These are phyloP conservation scores for Penaeus vannamei DNA, from an alignment of 1,140 invertebrate genomes.

Conservation along the genomic window DNA sequence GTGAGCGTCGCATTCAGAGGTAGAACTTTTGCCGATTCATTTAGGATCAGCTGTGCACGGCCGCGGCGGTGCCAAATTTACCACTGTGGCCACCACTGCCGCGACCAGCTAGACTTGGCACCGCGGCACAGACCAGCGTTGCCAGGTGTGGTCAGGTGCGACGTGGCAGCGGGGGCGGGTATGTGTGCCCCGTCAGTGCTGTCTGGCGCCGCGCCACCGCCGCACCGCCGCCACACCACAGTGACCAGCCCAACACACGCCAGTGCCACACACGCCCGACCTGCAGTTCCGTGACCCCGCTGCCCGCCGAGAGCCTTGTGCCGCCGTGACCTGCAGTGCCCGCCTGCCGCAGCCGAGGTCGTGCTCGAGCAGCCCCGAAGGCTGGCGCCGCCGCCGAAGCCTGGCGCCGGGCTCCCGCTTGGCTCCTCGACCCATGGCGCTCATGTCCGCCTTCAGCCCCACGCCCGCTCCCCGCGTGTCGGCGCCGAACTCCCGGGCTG, in stretches of 20 bases:
- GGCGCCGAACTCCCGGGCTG: slow-evolving; percentile 38
- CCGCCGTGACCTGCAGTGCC: no score
- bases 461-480: slow-evolving; percentile 10
- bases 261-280: not conserved
- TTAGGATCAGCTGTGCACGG: slow-evolving; percentile 48
- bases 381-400: not conserved
- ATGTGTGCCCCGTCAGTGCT: slow-evolving; percentile 60
- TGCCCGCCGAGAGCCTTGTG: no score
- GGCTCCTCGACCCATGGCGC: slow-evolving; percentile 34
- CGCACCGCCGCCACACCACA: slow-evolving; percentile 41
- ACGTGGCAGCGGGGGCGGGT: slow-evolving; percentile 61
- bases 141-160: slow-evolving; percentile 59
- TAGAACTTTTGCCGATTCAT: not conserved
- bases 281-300: not conserved
- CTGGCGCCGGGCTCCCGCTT: slow-evolving; percentile 41
- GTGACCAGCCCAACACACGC: slow-evolving; percentile 41
- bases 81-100: not conserved
- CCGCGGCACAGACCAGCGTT: slow-evolving; percentile 47
- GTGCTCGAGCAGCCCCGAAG: not conserved
- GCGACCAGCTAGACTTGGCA: slow-evolving; percentile 39
- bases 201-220: slow-evolving; percentile 56
- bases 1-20: not conserved
- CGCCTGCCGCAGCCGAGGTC: no score
- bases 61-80: slow-evolving; percentile 30
- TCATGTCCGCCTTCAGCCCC: not conserved